Evolutionary conservation across 2,888 invertebrate genomes (phyloP), one percentile per base, ranked within the genome.

Genomic region (Acrobasis repandana): DNA sequence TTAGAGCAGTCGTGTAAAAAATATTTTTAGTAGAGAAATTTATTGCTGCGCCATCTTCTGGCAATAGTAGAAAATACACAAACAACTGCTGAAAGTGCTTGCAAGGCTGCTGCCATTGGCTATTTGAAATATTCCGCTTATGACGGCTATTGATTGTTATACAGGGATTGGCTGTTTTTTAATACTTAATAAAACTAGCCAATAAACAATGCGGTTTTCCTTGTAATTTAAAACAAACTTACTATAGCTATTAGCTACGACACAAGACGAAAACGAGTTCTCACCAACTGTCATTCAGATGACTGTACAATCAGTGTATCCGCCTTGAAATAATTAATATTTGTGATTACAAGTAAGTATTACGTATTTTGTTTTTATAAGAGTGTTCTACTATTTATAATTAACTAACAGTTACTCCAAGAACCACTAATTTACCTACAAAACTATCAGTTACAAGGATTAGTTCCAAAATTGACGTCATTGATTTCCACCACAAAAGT

Each of bases 221-320:
- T 36, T 16, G 38, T 50, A 10, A 49, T 9, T 4, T 14, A 36
- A 36, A 18, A 20, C n/a, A 49, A 16, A 43, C 33, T 52, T n/a
- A n/a, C 43, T 46, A 16, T 9, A 9, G 10, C 28, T 15, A 6
- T 11, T 33, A 47, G 11, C 34, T 34, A 34, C 57, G 28, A 34
- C 48, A 48, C 47, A 28, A 28, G 38, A 15, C 67, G 74, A 82
- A 82, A 85, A 85, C 85, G 81, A 82, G 77, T 82, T 84, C 75
- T 77, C 73, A 71, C 69, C 74, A 76, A 82, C 81, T 86, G 87
- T 87, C 86, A 87, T 82, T 83, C 77, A 85, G 84, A 86, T 90
- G 90, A 90, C 88, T 90, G 87, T 87, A 83, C 85, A 85, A 78
- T 85, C 82, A 79, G 83, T 84, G 80, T 81, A 82, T 88, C 88